A percentile compares a stretch with the other conserved stretches of the same genome.
These are phyloP conservation scores for Phaethon lepturus DNA, from an alignment of 2,113 vertebrate genomes.

Conservation along the genomic window DNA sequence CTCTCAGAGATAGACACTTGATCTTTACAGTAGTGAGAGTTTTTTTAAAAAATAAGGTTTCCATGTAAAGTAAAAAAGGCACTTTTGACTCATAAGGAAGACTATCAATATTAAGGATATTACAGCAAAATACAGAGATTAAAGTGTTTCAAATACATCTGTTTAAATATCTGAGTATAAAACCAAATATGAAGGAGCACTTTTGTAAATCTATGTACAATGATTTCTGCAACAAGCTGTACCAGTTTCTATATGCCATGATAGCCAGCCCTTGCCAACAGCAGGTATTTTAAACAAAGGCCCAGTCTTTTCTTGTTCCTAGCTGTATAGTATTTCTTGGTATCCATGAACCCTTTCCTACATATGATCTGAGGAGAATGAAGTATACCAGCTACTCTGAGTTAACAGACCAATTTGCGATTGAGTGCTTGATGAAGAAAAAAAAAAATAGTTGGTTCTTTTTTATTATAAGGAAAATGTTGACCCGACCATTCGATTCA, in stretches of 20 bases:
- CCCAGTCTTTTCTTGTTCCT: not conserved
- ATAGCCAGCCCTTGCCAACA: not conserved
- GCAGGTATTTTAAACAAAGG: not conserved
- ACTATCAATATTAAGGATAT: not conserved
- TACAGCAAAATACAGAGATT: not conserved
- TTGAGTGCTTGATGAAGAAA: not conserved
- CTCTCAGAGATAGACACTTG: constrained; percentile 62
- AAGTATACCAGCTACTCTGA: not conserved
- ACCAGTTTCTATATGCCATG: not conserved
- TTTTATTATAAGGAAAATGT: not conserved
- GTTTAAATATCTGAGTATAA: not conserved
- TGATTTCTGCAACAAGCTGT: not conserved
- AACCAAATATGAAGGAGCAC: not conserved
- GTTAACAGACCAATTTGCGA: not conserved
- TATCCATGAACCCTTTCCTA: not conserved
- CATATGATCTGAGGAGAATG: not conserved
- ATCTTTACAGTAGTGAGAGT: constrained; percentile 62
- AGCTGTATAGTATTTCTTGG: not conserved
- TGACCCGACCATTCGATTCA: not conserved
- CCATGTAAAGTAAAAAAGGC: constrained; percentile 21
- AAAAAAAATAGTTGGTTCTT: not conserved
- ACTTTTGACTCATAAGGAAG: constrained; percentile 28
- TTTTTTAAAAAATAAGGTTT: constrained; percentile 2
- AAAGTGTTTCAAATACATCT: not conserved
- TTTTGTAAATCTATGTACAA: not conserved